Evolutionary conservation across 2,113 vertebrate genomes (phyloP), one percentile per base, ranked within the genome.

Genomic region (Leuciscus idus): DNA sequence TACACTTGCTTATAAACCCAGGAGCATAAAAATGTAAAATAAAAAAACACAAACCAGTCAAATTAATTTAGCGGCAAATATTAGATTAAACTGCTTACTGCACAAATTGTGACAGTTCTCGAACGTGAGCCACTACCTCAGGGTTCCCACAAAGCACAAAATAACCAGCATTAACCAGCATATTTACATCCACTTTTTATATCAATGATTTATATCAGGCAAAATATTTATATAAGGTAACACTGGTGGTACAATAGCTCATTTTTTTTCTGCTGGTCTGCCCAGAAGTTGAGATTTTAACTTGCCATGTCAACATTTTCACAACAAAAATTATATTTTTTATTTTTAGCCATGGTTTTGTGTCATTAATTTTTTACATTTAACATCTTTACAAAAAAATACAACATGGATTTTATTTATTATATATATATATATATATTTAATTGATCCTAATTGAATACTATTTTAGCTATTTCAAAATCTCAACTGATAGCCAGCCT

Each of bases 21-120:
- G 46, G 12, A 75, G 59, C 36, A 28, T 81, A 82, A 79, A 66
- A 66, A 43, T 10, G 43, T 43, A 6, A 2, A 19, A 55, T 2
- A 21, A 57, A 57, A 57, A 8, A 21, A 57, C 23, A 68, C 50
- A 50, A 28, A 80, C 48, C 76, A 21, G 23, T 85, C 23, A 46
- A 80, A 57, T 68, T 30, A 75, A 75, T 88, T 81, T 82, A 75
- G 68, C 33, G 55, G 21, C 30, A 81, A 81, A 85, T 75, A 81
- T 75, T 66, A 43, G 77, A 57, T 76, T 88, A 75, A 85, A 74
- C 83, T 81, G 33, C 43, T 55, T 46, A 43, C 43, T 74, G 28
- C 55, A 79, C 46, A 84, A 80, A 59, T 52, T 26, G 21, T 80
- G 55, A 80, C 6, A 19, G n/a, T 66, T 39, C 2, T 2, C 73